Evolutionary conservation across 2,888 invertebrate species (phyloP).

Genomic region (Coenonympha arcania): DNA sequence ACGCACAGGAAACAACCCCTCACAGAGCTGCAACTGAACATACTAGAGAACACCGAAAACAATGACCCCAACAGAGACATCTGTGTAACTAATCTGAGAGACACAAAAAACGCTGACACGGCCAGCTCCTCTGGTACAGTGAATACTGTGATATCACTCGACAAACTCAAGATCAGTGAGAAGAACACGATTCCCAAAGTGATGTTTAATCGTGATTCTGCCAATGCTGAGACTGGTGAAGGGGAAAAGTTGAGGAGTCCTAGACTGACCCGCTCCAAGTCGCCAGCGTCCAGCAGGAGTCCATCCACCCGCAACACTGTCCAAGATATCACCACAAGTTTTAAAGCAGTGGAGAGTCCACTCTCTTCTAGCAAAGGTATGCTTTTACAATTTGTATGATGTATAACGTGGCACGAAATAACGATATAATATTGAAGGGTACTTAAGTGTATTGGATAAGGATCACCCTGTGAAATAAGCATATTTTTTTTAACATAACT

Average conservation of each 20-base stretch:
- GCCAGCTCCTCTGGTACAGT: slow-evolving; percentile 52
- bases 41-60: slow-evolving; percentile 39
- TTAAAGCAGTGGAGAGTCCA: slow-evolving; percentile 53
- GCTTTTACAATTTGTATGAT: background rate
- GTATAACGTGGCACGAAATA: background rate
- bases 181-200: slow-evolving; percentile 38
- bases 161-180: slow-evolving; percentile 38
- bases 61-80: slow-evolving; percentile 33
- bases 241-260: slow-evolving; percentile 28
- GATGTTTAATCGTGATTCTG: slow-evolving; percentile 36
- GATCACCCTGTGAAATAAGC: too few relatives aligned
- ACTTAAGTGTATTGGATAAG: too few relatives aligned
- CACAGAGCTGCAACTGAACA: slow-evolving; percentile 48
- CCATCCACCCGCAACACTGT: slow-evolving; percentile 59
- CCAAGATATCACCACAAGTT: slow-evolving; percentile 52
- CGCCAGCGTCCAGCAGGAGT: slow-evolving; percentile 57
- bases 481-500: too few relatives aligned
- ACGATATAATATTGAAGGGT: background rate
- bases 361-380: slow-evolving; percentile 17
- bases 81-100: slow-evolving; percentile 45
- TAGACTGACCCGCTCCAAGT: slow-evolving; percentile 44
- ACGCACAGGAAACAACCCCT: slow-evolving; percentile 48
- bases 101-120: slow-evolving; percentile 44
- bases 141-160: slow-evolving; percentile 49
- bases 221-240: slow-evolving; percentile 19